Evolutionary conservation across 2,797 vertebrate genomes (phyloP), one percentile per base, ranked within the genome.

Genomic region (Coregonus suidteri): DNA sequence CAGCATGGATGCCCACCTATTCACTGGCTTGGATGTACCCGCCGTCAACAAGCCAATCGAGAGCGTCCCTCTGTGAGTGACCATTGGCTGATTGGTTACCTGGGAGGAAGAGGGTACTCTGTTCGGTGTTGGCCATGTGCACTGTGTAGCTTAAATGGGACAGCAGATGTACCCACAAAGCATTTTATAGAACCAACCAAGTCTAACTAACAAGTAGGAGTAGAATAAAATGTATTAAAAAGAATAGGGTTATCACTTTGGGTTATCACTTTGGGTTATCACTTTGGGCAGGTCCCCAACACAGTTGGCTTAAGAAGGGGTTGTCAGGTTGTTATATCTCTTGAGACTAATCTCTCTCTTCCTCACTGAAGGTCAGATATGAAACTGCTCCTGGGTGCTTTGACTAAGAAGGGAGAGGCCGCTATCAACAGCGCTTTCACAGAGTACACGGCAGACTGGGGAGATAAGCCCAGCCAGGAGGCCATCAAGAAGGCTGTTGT

Each of bases 1-100:
- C 0, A 3, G 97, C 92, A 99, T 99, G 96, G 98, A 99, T 0
- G 97, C 96, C 11, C 97, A 99, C 82, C 0, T 98, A 1, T 98
- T 99, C 54, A 93, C 94, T 0, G 87, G 83, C 0, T 0, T 96
- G 0, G 97, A 99, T 56, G 0, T 98, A 16, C 95, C 96, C 0
- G 93, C 92, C 1, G 7, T 99, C 75, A 95, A 98, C 85, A 86
- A 84, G 59, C 77, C 89, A 0, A 31, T 94, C 0, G 13, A 79
- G n/a, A 7, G 85, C 6, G 91, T 97, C 53, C 66, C 91, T 0
- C 16, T 83, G 96, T 99, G 87, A 89, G 94, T 84, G 41, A 3
- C 15, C 20, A 9, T 11, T 18, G 76, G 13, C 30, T 65, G 41
- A 47, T 47, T 47, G 56, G 30, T 73, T 18, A 51, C 67, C 68